Percentiles rank a stretch among this genome's conserved stretches.
These are phyloP conservation scores for Eristalis tenax DNA, from an alignment of 2,888 invertebrate species.

Conservation along the genomic window DNA sequence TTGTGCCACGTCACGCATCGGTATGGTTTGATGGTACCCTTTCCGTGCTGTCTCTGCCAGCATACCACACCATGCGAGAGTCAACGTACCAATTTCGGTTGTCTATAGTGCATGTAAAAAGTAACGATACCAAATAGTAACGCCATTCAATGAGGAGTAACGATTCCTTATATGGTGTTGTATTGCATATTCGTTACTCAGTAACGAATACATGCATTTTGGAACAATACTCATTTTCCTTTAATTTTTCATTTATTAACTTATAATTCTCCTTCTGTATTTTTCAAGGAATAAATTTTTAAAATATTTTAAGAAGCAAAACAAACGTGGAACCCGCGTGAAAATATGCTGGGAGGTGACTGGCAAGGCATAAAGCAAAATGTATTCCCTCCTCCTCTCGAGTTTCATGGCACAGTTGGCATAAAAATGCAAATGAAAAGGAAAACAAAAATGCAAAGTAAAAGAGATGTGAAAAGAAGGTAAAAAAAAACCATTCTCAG, in stretches of 20 bases:
- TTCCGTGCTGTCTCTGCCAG: too few relatives aligned
- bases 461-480: constrained; percentile 4
- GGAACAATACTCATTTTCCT: too few relatives aligned
- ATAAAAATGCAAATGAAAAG: background rate
- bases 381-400: background rate
- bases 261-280: constrained; percentile 7
- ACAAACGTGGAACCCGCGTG: background rate
- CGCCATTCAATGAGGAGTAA: too few relatives aligned
- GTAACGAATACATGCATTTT: too few relatives aligned
- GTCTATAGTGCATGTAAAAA: too few relatives aligned
- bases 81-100: too few relatives aligned
- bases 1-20: too few relatives aligned
- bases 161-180: too few relatives aligned
- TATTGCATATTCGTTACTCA: too few relatives aligned
- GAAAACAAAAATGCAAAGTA: constrained; percentile 9
- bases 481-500: constrained; percentile 2
- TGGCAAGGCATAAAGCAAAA: constrained; percentile 1
- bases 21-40: too few relatives aligned
- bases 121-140: too few relatives aligned
- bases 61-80: too few relatives aligned
- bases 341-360: background rate
- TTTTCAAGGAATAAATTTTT: background rate
- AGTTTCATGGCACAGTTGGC: constrained; percentile 18
- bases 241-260: constrained; percentile 11
- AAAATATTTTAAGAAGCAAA: background rate